Percentiles rank a stretch among this genome's conserved stretches.
Conservation (phyloP, 1,140 invertebrate species). For the Colletes gigas region DNA sequence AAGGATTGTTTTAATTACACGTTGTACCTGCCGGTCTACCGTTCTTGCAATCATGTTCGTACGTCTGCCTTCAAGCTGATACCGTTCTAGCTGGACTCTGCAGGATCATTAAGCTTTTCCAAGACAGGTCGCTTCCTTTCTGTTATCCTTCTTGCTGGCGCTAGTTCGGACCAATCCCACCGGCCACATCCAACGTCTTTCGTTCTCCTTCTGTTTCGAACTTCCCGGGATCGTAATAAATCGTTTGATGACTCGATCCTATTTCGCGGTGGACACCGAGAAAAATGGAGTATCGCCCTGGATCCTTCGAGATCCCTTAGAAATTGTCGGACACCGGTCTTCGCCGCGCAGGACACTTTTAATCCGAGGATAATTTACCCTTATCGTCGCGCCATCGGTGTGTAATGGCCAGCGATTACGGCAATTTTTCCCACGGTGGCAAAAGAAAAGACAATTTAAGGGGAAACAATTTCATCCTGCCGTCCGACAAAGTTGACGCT, state of each 20-base stretch:
- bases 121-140: constrained; percentile 29
- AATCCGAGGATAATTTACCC: constrained; percentile 53
- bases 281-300: constrained; percentile 49
- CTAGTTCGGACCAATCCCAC: background rate
- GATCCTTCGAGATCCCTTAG: constrained; percentile 31
- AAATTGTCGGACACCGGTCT: constrained; percentile 33
- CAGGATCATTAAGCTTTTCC: constrained; percentile 36
- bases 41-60: constrained; percentile 21
- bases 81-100: background rate
- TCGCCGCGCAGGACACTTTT: constrained; percentile 24
- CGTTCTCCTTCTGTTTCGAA: constrained; percentile 37
- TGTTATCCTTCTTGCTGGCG: constrained; percentile 37
- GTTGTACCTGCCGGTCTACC: too few species aligned
- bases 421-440: background rate
- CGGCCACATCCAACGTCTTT: constrained; percentile 10
- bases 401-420: constrained; percentile 27
- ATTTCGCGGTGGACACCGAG: constrained; percentile 6
- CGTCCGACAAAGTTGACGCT: background rate
- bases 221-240: constrained; percentile 56
- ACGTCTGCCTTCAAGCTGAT: constrained; percentile 14
- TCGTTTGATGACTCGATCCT: constrained; percentile 41
- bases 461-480: background rate
- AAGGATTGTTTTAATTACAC: too few species aligned
- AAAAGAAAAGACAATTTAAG: background rate
- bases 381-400: constrained; percentile 16